Percentiles rank a stretch among this genome's conserved stretches.
Conservation (phyloP, 2,888 invertebrate genomes). For the Scelioninae gen. 1 region DNA sequence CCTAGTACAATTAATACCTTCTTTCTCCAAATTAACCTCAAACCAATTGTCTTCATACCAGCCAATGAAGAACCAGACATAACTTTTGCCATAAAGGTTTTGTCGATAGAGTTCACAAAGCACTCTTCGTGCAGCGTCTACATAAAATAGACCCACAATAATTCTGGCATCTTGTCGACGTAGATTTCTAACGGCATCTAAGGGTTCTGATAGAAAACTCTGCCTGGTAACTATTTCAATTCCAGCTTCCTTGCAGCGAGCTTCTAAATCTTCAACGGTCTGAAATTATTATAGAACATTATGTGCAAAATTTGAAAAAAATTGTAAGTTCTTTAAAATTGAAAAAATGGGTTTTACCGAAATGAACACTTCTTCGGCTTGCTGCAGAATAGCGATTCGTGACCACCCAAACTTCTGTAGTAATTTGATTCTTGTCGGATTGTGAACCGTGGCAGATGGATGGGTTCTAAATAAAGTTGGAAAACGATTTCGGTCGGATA, state of each 20-base stretch:
- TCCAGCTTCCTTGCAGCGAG: too few species aligned
- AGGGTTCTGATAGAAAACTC: conserved; percentile 95
- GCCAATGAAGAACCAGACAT: conserved; percentile 99
- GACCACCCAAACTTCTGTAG: conserved; percentile 99
- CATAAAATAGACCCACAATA: conserved; percentile 99
- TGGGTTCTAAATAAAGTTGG: conserved; percentile 99
- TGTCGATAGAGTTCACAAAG: conserved; percentile 98
- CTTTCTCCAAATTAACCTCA: conserved; percentile 92
- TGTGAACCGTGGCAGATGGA: conserved; percentile 99
- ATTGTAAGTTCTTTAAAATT: too few species aligned
- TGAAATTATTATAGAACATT: too few species aligned
- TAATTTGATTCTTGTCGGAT: conserved; percentile 97
- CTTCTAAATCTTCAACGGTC: too few species aligned
- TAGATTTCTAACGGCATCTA: conserved; percentile 97
- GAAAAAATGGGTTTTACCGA: conserved; percentile 86
- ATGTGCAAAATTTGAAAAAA: too few species aligned
- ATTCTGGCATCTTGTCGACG: conserved; percentile 98
- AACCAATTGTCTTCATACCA: conserved; percentile 99
- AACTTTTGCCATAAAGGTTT: conserved; percentile 95
- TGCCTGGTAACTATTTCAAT: too few species aligned
- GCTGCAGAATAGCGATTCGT: conserved; percentile 97
- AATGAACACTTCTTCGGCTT: conserved; percentile 99
- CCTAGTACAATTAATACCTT: conserved; percentile 95
- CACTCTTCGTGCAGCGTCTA: conserved; percentile 97
- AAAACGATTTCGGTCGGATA: conserved; percentile 98